Percentiles rank a stretch among this genome's conserved stretches.
Conservation (phyloP, 2,113 vertebrate genomes). For the Xiphias gladius region DNA sequence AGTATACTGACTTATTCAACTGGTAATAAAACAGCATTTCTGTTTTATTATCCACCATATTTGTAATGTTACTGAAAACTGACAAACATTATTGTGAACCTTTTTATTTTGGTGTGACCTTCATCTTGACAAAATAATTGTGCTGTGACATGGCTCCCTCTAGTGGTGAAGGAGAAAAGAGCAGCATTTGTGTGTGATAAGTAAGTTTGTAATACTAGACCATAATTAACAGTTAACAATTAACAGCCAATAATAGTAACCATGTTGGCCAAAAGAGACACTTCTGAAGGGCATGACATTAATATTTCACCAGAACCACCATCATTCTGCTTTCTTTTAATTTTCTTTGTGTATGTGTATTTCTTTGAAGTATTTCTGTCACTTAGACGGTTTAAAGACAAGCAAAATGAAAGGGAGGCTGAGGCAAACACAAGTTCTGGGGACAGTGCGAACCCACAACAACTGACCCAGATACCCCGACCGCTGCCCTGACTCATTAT, state of each 20-base stretch:
- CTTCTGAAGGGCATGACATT: neutral
- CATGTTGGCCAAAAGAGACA: neutral
- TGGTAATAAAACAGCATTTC: neutral
- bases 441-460: neutral
- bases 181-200: neutral
- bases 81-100: neutral
- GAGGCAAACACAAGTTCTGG: no score
- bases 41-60: neutral
- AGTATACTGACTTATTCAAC: neutral
- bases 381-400: neutral
- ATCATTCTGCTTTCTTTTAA: neutral
- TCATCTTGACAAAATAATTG: neutral
- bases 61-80: neutral
- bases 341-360: no score
- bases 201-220: neutral
- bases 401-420: neutral
- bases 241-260: no score
- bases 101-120: neutral
- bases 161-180: conserved; percentile 49
- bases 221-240: no score
- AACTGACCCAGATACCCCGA: neutral
- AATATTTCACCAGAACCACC: neutral
- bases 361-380: no score
- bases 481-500: neutral
- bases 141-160: conserved; percentile 60